These are phyloP conservation scores for Sebastes taczanowskii DNA, from an alignment of 2,797 vertebrate species.

Conservation along the genomic window DNA sequence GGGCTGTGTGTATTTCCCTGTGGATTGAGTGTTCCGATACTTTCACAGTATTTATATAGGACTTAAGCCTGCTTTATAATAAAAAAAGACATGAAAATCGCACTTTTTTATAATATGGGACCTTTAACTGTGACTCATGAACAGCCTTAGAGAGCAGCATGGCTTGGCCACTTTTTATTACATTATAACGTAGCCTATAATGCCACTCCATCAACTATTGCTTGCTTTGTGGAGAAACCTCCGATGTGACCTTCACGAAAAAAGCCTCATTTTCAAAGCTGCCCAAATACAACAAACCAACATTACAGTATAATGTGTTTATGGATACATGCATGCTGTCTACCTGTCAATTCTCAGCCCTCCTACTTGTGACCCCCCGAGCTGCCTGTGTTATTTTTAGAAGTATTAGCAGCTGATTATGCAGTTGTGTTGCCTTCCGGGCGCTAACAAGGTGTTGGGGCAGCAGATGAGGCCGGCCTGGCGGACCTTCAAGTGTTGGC, in stretches of 20 bases:
- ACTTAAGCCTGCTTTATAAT: no score
- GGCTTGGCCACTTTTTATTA: background rate
- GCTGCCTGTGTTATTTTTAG: constrained; percentile 63
- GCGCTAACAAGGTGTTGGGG: constrained; percentile 66
- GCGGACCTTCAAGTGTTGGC: constrained; percentile 61
- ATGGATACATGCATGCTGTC: constrained; percentile 6
- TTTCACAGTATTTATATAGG: no score
- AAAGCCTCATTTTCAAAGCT: background rate
- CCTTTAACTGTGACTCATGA: background rate
- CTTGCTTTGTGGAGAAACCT: constrained; percentile 1
- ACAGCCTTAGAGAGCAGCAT: background rate
- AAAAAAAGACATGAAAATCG: no score
- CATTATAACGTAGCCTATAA: background rate
- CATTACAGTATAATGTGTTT: background rate
- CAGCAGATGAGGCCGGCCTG: constrained; percentile 57
- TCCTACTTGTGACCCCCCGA: constrained; percentile 40
- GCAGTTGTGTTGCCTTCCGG: constrained; percentile 50
- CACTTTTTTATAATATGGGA: no score
- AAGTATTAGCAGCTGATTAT: constrained; percentile 64
- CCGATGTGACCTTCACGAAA: constrained; percentile 26
- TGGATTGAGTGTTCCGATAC: no score
- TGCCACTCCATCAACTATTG: background rate
- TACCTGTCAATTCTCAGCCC: constrained; percentile 34
- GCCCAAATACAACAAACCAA: background rate
- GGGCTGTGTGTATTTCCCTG: no score